Conservation (phyloP, 2,797 vertebrate genomes). For the Sebastes melanostomus region DNA sequence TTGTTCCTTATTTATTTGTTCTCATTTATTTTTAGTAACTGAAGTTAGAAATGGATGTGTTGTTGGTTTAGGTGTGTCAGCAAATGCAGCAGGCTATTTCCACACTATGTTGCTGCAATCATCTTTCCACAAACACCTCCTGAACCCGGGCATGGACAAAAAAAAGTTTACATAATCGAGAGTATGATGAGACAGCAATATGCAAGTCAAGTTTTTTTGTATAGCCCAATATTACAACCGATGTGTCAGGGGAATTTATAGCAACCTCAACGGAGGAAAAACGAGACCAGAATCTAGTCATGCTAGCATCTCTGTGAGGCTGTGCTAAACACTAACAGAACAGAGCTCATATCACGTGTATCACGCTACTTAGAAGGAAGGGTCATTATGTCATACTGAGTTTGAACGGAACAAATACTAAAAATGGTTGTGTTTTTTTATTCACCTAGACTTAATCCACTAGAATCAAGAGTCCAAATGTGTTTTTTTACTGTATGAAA, state of each 20-base stretch:
- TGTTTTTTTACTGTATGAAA: neutral
- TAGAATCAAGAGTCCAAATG: too few relatives aligned
- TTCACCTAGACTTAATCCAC: neutral
- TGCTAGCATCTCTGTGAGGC: neutral
- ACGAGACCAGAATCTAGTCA: neutral
- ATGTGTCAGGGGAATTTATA: neutral
- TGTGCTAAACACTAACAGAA: neutral
- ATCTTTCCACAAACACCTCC: constrained; percentile 52
- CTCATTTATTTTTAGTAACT: constrained; percentile 71
- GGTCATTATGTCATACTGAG: neutral
- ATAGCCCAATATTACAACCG: neutral
- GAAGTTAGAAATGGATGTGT: constrained; percentile 55
- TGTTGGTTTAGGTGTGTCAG: constrained; percentile 69
- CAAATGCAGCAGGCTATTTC: constrained; percentile 64
- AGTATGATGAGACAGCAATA: neutral
- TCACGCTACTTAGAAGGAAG: neutral
- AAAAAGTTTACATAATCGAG: neutral
- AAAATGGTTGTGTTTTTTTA: neutral
- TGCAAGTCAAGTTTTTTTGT: neutral
- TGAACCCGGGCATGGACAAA: constrained; percentile 3
- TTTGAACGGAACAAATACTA: neutral
- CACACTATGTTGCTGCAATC: constrained; percentile 41
- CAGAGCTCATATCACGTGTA: neutral
- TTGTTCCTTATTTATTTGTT: constrained; percentile 80
- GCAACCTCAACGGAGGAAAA: neutral